Evolutionary conservation across 2,797 vertebrate genomes (phyloP).

Genomic region (Channa striata): DNA sequence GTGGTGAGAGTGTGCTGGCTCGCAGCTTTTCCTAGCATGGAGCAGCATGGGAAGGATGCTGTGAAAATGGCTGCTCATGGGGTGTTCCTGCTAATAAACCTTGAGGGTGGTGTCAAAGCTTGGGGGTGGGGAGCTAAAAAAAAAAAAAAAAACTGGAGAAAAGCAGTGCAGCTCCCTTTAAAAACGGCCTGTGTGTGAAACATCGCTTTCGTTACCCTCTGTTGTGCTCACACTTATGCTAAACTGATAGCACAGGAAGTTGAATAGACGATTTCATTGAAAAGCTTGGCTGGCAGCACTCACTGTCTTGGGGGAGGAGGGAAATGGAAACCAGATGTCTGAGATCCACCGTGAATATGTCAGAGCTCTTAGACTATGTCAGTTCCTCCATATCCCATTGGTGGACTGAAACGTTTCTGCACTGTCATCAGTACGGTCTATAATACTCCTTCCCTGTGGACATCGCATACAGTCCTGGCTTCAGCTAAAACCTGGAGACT

Average conservation of each 20-base stretch:
- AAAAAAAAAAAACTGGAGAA: conserved; percentile 29
- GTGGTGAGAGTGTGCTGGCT: conserved; percentile 77
- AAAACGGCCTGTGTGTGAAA: conserved; percentile 52
- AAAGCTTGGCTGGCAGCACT: conserved; percentile 74
- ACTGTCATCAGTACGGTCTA: conserved; percentile 76
- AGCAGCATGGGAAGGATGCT: conserved; percentile 68
- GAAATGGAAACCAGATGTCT: conserved; percentile 84
- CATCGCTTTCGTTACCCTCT: conserved; percentile 54
- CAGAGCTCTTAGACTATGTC: conserved; percentile 81
- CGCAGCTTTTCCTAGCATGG: conserved; percentile 49
- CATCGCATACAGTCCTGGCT: conserved; percentile 59
- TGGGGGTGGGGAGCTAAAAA: conserved; percentile 32
- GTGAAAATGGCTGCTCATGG: conserved; percentile 71
- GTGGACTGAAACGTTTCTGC: conserved; percentile 75
- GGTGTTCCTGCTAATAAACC: conserved; percentile 74
- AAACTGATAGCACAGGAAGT: conserved; percentile 82
- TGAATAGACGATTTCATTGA: conserved; percentile 79
- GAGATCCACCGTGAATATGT: conserved; percentile 83
- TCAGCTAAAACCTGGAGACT: conserved; percentile 54
- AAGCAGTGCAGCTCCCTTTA: conserved; percentile 39
- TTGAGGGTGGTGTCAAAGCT: conserved; percentile 44
- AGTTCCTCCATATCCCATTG: conserved; percentile 76
- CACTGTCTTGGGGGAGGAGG: conserved; percentile 78
- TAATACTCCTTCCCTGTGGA: conserved; percentile 69
- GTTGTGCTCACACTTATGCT: conserved; percentile 63